Conservation (phyloP, 2,113 vertebrate genomes). For the Notothenia rossii region DNA sequence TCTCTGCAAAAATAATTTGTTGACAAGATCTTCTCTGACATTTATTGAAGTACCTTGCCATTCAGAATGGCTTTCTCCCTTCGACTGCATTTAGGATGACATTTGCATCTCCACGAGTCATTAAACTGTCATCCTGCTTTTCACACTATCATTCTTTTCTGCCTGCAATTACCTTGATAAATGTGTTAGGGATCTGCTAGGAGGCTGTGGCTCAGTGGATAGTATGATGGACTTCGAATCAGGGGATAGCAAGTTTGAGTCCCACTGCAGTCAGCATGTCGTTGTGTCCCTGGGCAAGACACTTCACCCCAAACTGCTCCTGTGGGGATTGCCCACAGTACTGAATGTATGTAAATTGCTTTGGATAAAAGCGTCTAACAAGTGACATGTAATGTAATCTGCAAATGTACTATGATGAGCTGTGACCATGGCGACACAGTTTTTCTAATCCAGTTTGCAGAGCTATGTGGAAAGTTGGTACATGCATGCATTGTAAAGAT, state of each 20-base stretch:
- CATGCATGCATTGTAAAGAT: conserved; percentile 11
- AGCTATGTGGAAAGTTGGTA: background rate
- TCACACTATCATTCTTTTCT: conserved; percentile 23
- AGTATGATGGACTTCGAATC: no score
- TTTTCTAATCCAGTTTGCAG: conserved; percentile 15
- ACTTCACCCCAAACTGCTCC: no score
- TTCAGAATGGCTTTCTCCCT: conserved; percentile 14
- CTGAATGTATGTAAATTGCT: no score
- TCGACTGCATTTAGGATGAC: conserved; percentile 5
- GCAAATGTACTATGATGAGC: conserved; percentile 30
- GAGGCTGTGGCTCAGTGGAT: no score
- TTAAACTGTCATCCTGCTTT: conserved; percentile 55
- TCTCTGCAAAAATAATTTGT: background rate
- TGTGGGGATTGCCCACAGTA: no score
- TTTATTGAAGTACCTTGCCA: conserved; percentile 15
- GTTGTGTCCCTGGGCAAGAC: no score
- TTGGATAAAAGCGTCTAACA: no score
- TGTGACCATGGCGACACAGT: conserved; percentile 48
- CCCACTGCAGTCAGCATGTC: no score
- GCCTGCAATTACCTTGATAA: conserved; percentile 28
- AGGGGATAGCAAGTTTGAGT: no score
- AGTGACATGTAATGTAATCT: background rate
- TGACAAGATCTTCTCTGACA: background rate
- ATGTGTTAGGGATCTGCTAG: conserved; percentile 14
- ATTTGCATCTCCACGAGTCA: conserved; percentile 28